These are phyloP conservation scores for Mycalesis mineus DNA, from an alignment of 2,888 invertebrate species.

Conservation along the genomic window DNA sequence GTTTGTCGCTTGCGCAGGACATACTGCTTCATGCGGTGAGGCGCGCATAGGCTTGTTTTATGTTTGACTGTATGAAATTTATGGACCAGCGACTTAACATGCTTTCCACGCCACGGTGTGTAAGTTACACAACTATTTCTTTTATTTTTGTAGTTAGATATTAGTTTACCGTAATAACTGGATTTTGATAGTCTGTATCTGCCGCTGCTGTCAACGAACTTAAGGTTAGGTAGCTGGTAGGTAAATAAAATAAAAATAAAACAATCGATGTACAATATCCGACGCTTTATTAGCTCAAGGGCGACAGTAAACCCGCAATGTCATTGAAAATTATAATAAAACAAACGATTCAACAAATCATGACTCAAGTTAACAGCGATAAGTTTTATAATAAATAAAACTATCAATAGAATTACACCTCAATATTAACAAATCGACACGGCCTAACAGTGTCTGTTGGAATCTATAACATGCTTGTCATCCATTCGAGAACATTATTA, in stretches of 20 bases:
- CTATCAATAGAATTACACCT: slow-evolving; percentile 69
- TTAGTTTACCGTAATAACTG: no score
- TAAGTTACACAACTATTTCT: no score
- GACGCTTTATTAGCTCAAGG: slow-evolving; percentile 75
- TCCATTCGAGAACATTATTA: slow-evolving; percentile 38
- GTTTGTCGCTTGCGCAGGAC: no score
- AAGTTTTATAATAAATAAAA: slow-evolving; percentile 72
- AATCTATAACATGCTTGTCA: slow-evolving; percentile 18
- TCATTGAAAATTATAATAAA: slow-evolving; percentile 75
- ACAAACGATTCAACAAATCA: slow-evolving; percentile 76
- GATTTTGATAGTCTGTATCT: no score
- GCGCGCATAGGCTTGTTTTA: no score
- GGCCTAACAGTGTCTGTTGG: slow-evolving; percentile 32
- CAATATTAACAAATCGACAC: slow-evolving; percentile 57
- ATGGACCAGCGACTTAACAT: no score
- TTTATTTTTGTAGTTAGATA: no score
- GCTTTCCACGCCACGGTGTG: no score
- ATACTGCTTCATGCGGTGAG: no score
- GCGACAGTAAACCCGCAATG: slow-evolving; percentile 73
- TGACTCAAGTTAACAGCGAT: slow-evolving; percentile 76
- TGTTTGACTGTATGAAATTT: no score
- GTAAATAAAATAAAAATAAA: slow-evolving; percentile 41
- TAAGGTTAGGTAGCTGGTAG: no score
- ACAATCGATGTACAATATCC: slow-evolving; percentile 68
- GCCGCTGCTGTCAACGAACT: no score